Evolutionary conservation across 2,797 vertebrate species (phyloP), one percentile per base, ranked within the genome.

Genomic region (Micromesistius poutassou): DNA sequence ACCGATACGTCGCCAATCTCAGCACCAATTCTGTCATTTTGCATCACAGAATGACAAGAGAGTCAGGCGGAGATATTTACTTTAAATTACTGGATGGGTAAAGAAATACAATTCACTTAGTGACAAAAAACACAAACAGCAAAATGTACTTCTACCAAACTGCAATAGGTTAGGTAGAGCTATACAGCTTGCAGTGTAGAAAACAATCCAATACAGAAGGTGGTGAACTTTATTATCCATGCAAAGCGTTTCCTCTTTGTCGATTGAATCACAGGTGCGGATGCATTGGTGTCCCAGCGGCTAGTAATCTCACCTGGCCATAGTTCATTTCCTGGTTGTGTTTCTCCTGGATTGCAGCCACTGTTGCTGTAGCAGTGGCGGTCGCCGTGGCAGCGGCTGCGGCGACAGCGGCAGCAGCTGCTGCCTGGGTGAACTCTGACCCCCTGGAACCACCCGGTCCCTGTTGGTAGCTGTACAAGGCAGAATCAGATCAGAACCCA

Each of bases 301-400:
- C 16, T 5, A 70, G 36, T 16, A 25, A 19, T 22, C 42, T 94
- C 88, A 99, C 97, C 93, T 95, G 90, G 77, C 96, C 91, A 0
- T 97, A 99, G 93, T 93, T 96, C 91, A 99, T 92, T 83, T 99
- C 97, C 89, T 98, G 97, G 92, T 96, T 97, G 83, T 99, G 97
- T 78, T 98, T 98, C 90, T 99, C 97, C 86, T 98, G 97, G 75
- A 99, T 95, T 0, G 97, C 97, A 0, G 97, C 97, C 1, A 99
- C 97, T 0, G 97, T 98, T 0, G 97, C 97, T 0, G 97, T 99
- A 74, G 97, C 97, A 0, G 97, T 98, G 76, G 97, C 97, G 0
- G 97, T 98, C 1, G 97, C 97, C 0, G 97, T 98, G 83, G 97
- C 97, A 0, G 97, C 97, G 0, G 97, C 97, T 0, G 97, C 97